A percentile compares a stretch with the other conserved stretches of the same genome.
These are phyloP conservation scores for Peucedramus taeniatus DNA, from an alignment of 2,113 vertebrate species.

Conservation along the genomic window DNA sequence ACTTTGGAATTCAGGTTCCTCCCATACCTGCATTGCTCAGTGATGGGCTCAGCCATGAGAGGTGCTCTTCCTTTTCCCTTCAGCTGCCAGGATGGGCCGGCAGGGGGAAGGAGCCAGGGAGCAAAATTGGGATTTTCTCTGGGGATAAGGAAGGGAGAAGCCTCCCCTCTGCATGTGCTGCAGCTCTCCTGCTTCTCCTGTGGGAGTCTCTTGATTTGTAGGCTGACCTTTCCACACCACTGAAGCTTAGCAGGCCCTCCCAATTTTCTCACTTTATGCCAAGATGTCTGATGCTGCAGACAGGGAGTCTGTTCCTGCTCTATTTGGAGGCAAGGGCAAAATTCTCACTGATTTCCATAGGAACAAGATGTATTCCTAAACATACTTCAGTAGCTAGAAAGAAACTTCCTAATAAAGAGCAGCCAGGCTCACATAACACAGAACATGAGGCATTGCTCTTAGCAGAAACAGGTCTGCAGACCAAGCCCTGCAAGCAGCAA, in stretches of 20 bases:
- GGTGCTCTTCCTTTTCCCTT: neutral
- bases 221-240: neutral
- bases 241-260: slow-evolving; percentile 15
- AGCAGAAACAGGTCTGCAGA: neutral
- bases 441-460: neutral
- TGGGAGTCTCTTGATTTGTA: neutral
- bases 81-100: fast-evolving
- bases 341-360: slow-evolving; percentile 45
- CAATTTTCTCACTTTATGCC: neutral
- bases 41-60: neutral
- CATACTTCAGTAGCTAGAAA: slow-evolving; percentile 29
- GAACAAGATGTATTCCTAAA: slow-evolving; percentile 57
- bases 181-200: neutral
- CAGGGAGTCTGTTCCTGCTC: slow-evolving; percentile 1
- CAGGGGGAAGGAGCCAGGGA: neutral
- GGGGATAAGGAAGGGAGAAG: neutral
- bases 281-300: neutral
- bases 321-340: slow-evolving; percentile 6
- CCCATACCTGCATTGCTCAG: neutral
- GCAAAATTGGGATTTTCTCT: neutral
- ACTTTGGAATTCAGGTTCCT: neutral
- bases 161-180: neutral
- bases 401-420: slow-evolving; percentile 54
- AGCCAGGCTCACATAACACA: neutral
- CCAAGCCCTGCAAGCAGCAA: neutral